Evolutionary conservation across 2,113 vertebrate genomes (phyloP).

Genomic region (Cairina moschata): DNA sequence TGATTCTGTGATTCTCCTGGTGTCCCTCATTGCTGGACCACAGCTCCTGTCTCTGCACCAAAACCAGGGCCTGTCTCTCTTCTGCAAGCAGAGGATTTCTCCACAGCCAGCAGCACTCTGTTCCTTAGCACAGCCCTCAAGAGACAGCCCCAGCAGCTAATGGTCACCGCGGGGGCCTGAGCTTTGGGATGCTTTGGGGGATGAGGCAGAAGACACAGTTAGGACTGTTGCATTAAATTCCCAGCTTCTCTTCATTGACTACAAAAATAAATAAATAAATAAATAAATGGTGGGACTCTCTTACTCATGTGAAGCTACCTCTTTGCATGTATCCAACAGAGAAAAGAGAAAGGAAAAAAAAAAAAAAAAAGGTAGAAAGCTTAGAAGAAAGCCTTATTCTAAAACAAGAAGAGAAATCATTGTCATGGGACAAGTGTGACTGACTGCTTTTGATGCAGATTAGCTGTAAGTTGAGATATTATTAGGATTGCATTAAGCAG

Average conservation of each 20-base stretch:
- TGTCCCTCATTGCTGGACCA: background rate
- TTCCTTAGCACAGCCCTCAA: background rate
- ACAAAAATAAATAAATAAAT: background rate
- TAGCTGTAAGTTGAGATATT: background rate
- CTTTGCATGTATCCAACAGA: background rate
- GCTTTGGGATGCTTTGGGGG: background rate
- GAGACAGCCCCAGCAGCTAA: background rate
- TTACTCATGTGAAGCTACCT: background rate
- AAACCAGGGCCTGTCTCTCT: background rate
- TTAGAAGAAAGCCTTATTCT: background rate
- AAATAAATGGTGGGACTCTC: background rate
- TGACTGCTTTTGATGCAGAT: background rate
- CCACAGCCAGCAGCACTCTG: background rate
- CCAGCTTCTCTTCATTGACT: background rate
- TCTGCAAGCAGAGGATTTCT: background rate
- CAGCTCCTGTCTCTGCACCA: background rate
- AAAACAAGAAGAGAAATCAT: background rate
- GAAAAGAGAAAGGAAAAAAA: background rate
- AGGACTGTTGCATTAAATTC: background rate
- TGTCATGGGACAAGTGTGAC: fast-evolving
- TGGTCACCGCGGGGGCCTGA: fast-evolving
- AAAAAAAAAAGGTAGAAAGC: background rate
- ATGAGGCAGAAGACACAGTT: background rate
- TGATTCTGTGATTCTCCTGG: too few species aligned
- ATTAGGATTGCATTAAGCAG: background rate